These are phyloP conservation scores for Dryobotodes eremita DNA, from an alignment of 2,888 invertebrate species.

Conservation along the genomic window DNA sequence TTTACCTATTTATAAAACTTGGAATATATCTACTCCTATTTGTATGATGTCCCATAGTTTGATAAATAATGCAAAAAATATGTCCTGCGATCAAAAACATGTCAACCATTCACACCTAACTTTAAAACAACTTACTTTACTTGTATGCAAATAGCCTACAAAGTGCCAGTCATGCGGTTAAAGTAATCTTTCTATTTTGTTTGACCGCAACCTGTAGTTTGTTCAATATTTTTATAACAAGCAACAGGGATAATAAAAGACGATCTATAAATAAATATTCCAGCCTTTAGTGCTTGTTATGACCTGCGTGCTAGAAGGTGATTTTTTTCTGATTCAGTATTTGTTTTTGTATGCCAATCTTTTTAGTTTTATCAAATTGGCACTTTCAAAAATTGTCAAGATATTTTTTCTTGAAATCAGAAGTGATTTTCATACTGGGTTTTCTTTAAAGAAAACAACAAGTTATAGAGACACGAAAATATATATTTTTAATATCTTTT, in stretches of 20 bases:
- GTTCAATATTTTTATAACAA: slow-evolving; percentile 44
- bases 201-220: slow-evolving; percentile 27
- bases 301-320: too few species aligned
- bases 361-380: not conserved
- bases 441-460: not conserved
- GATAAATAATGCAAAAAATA: not conserved
- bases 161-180: slow-evolving; percentile 37
- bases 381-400: not conserved
- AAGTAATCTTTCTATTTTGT: slow-evolving; percentile 33
- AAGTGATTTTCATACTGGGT: too few species aligned
- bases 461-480: not conserved
- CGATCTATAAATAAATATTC: slow-evolving; percentile 30
- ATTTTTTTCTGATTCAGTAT: not conserved
- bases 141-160: slow-evolving; percentile 28
- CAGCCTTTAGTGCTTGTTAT: not conserved
- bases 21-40: not conserved
- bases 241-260: slow-evolving; percentile 17
- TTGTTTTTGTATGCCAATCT: not conserved
- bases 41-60: not conserved
- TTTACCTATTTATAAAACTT: too few species aligned
- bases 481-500: not conserved
- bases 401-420: not conserved
- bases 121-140: slow-evolving; percentile 25
- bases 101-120: not conserved
- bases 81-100: not conserved